These are phyloP conservation scores for Silvanus unidentatus DNA, from an alignment of 2,888 invertebrate species.

Conservation along the genomic window DNA sequence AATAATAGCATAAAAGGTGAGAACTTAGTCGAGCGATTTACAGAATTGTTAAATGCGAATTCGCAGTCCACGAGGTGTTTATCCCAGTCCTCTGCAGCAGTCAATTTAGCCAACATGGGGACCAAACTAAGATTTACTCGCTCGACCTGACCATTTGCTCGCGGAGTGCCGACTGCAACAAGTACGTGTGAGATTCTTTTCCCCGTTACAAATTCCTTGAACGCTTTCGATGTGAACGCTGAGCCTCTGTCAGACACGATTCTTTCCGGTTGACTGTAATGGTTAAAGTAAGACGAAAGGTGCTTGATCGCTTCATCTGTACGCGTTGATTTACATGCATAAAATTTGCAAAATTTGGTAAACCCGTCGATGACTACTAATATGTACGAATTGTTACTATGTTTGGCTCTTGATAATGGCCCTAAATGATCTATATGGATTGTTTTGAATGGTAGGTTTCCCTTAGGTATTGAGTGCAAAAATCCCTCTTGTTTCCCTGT, in stretches of 20 bases:
- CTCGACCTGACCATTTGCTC: constrained; percentile 22
- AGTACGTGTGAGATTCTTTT: constrained; percentile 13
- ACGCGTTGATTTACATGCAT: constrained; percentile 1
- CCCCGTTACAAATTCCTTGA: constrained; percentile 14
- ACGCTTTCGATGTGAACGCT: constrained; percentile 14
- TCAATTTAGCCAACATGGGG: constrained; percentile 14
- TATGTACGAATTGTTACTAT: neutral
- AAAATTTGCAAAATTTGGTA: constrained; percentile 3
- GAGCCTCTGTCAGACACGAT: constrained; percentile 20
- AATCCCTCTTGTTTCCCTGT: constrained; percentile 2
- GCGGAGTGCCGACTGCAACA: constrained; percentile 18
- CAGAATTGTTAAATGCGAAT: constrained; percentile 24
- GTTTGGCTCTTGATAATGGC: neutral
- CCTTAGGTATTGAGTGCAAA: too few relatives aligned
- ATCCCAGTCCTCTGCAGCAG: constrained; percentile 15
- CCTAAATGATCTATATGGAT: constrained; percentile 4
- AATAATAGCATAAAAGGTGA: constrained; percentile 28
- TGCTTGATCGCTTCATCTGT: constrained; percentile 4
- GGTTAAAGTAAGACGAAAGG: constrained; percentile 1
- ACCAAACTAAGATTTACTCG: constrained; percentile 15
- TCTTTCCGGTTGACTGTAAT: constrained; percentile 13
- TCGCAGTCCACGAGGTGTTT: constrained; percentile 16
- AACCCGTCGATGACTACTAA: constrained; percentile 4
- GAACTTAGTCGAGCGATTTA: constrained; percentile 26
- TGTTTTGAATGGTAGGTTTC: too few relatives aligned